Percentiles rank a stretch among this genome's conserved stretches.
Evolutionary conservation across 92 coral and sea anemone genomes (phyloP).

Genomic region (Pocillopora grandis): DNA sequence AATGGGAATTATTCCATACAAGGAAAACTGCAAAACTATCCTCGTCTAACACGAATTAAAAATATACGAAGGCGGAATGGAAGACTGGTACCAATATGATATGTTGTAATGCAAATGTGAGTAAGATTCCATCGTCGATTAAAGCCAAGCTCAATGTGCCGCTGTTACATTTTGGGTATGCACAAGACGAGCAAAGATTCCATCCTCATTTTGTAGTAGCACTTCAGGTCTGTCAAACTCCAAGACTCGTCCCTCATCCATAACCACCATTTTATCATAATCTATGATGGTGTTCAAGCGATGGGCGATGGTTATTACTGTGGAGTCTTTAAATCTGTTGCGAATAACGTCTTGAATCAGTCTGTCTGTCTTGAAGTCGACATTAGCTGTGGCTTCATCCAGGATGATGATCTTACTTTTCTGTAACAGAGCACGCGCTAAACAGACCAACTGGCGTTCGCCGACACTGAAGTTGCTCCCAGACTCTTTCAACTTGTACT

Average conservation of each 20-base stretch:
- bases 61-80: too few relatives aligned
- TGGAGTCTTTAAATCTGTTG: conserved; percentile 30
- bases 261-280: conserved; percentile 35
- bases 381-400: conserved; percentile 71
- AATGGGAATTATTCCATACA: neutral
- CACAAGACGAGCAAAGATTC: too few relatives aligned
- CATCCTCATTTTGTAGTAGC: too few relatives aligned
- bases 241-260: conserved; percentile 38
- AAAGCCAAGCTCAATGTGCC: neutral
- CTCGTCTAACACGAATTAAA: too few relatives aligned
- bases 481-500: conserved; percentile 41
- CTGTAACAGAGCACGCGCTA: conserved; percentile 60
- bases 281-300: conserved; percentile 48
- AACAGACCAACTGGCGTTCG: conserved; percentile 59
- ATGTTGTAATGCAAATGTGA: too few relatives aligned
- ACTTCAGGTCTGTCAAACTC: conserved; percentile 37
- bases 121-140: too few relatives aligned
- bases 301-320: conserved; percentile 44
- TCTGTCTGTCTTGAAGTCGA: conserved; percentile 43
- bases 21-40: too few relatives aligned
- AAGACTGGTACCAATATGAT: too few relatives aligned
- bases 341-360: conserved; percentile 43
- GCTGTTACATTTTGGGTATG: too few relatives aligned
- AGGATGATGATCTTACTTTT: conserved; percentile 54
- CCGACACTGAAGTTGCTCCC: conserved; percentile 69